A percentile compares a stretch with the other conserved stretches of the same genome.
Evolutionary conservation across 1,140 invertebrate species (phyloP).

Genomic region (Steinernema feltiae): DNA sequence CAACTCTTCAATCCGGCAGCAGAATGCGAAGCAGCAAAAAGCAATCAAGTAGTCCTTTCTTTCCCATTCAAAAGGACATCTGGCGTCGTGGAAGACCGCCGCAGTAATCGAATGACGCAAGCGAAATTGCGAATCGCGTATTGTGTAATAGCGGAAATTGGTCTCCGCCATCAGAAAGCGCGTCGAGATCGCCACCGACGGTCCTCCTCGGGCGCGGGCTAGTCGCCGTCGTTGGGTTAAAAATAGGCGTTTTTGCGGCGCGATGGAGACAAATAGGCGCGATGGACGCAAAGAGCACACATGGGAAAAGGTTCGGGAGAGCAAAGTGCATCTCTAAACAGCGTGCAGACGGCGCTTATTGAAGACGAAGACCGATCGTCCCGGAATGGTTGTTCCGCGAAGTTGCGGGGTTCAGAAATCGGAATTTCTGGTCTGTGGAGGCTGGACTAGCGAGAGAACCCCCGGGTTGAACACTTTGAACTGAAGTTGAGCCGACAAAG

Average conservation of each 20-base stretch:
- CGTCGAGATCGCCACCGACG: neutral
- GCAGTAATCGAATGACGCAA: slow-evolving; percentile 12
- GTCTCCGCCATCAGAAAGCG: neutral
- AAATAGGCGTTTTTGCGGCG: neutral
- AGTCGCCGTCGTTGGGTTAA: neutral
- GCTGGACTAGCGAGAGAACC: no score
- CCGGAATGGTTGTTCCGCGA: no score
- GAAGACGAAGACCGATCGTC: no score
- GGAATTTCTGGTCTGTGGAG: no score
- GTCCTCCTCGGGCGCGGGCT: neutral
- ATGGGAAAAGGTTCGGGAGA: neutral
- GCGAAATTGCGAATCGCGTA: neutral
- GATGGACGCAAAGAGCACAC: neutral
- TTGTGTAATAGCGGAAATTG: slow-evolving; percentile 13
- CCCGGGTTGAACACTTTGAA: no score
- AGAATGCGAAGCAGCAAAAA: neutral
- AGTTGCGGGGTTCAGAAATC: no score
- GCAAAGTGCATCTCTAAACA: no score
- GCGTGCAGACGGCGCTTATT: no score
- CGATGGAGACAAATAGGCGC: neutral
- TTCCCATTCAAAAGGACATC: slow-evolving; percentile 1
- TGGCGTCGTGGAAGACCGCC: neutral
- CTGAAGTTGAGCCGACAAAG: no score
- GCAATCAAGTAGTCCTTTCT: neutral
- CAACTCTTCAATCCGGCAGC: no score